Conservation (phyloP, 2,888 invertebrate species). For the Ischnus inquisitorius region DNA sequence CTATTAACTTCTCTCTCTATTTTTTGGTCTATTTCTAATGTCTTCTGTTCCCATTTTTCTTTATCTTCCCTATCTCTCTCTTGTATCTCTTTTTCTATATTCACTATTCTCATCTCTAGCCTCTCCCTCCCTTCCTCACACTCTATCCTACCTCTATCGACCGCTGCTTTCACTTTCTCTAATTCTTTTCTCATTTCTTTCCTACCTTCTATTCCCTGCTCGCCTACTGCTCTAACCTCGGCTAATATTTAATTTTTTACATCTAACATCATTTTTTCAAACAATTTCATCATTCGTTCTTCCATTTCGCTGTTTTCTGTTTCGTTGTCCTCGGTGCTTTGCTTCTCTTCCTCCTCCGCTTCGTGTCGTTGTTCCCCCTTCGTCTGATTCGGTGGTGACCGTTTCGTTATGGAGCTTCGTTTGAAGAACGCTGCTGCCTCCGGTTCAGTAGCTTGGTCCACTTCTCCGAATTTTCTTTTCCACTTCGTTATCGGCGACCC, state of each 20-base stretch:
- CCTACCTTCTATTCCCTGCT: not conserved
- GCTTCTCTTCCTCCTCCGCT: not conserved
- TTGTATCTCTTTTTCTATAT: not conserved
- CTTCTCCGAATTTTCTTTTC: not conserved
- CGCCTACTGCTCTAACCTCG: not conserved
- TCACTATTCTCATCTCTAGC: not conserved
- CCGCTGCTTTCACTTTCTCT: not conserved
- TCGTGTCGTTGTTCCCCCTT: not conserved
- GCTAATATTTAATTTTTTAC: not conserved
- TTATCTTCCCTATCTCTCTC: not conserved
- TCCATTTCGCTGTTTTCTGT: not conserved
- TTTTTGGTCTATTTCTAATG: too few species aligned
- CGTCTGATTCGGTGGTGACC: not conserved
- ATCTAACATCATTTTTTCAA: not conserved
- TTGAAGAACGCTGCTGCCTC: not conserved
- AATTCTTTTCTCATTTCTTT: not conserved
- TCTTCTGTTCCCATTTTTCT: not conserved
- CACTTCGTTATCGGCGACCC: not conserved
- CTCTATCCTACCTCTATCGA: not conserved
- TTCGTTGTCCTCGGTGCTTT: not conserved
- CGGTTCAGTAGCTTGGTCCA: not conserved
- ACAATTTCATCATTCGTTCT: slow-evolving; percentile 6
- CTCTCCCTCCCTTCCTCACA: not conserved
- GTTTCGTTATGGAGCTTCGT: not conserved
- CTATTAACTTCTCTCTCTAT: too few species aligned